Percentiles rank a stretch among this genome's conserved stretches.
phyloP scores from a whole-genome alignment of 1,140 invertebrate species.

The Anthonomus grandis region DNA sequence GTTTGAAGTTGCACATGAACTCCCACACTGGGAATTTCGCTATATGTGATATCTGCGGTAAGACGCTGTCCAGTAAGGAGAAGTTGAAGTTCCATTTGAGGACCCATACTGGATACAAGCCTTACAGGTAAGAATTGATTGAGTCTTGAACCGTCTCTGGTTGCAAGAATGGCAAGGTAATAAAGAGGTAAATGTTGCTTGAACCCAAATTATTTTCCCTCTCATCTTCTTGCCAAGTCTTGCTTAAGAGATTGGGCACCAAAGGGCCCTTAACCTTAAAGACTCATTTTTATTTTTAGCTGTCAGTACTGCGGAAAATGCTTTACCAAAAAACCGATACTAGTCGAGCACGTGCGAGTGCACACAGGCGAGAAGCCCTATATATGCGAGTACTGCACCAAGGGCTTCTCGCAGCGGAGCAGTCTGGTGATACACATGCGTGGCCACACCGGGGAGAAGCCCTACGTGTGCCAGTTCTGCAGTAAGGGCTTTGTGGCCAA shows the following conservation, averaged over 20 bases:
- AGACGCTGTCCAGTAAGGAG: conserved; percentile 44
- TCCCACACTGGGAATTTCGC: conserved; percentile 46
- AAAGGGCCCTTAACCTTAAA: too few relatives aligned
- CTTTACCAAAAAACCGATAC: conserved; percentile 50
- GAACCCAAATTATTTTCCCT: too few relatives aligned
- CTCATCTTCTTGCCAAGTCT: too few relatives aligned
- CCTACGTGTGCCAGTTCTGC: conserved; percentile 51
- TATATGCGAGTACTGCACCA: conserved; percentile 55
- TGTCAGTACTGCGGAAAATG: conserved; percentile 54
- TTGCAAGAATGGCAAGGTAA: too few relatives aligned
- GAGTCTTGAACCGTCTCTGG: too few relatives aligned
- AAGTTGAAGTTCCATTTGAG: conserved; percentile 51
- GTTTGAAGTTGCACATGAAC: conserved; percentile 46
- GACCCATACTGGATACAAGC: conserved; percentile 58
- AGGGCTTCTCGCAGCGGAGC: conserved; percentile 68
- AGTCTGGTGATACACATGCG: conserved; percentile 56
- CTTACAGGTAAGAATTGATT: conserved; percentile 41
- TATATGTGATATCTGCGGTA: conserved; percentile 47
- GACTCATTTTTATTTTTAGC: conserved; percentile 29
- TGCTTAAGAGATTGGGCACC: too few relatives aligned
- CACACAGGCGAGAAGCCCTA: conserved; percentile 56
- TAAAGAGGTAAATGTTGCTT: too few relatives aligned
- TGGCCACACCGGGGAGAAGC: conserved; percentile 50
- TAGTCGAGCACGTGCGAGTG: conserved; percentile 51
- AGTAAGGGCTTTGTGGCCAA: conserved; percentile 56